Conservation (phyloP, 2,797 vertebrate species). For the Phyllotis vaccarum region DNA sequence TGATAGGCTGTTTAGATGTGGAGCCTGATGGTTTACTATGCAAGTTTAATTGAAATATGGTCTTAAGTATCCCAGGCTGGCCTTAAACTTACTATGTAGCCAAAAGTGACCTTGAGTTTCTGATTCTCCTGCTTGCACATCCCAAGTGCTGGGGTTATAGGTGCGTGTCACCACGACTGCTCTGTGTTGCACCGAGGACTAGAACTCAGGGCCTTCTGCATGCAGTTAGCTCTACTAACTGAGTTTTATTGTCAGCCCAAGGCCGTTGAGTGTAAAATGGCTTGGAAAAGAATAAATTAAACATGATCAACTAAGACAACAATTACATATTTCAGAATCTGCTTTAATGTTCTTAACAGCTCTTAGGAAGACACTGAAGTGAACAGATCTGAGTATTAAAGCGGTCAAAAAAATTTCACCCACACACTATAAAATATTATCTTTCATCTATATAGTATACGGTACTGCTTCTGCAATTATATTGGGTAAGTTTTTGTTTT, state of each 20-base stretch:
- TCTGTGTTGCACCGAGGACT: not conserved
- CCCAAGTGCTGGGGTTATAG: not conserved
- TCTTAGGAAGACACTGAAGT: slow-evolving; percentile 64
- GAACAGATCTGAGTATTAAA: slow-evolving; percentile 66
- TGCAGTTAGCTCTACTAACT: not conserved
- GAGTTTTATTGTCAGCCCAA: not conserved
- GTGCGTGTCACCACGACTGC: too few relatives aligned
- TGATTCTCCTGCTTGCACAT: not conserved
- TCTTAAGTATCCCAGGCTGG: not conserved
- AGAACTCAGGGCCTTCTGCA: not conserved
- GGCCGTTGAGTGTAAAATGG: slow-evolving; percentile 1
- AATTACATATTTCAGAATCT: slow-evolving; percentile 74
- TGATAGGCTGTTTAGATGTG: not conserved
- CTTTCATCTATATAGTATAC: slow-evolving; percentile 40
- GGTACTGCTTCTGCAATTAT: slow-evolving; percentile 48
- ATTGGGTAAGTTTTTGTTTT: slow-evolving; percentile 20
- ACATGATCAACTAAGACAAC: slow-evolving; percentile 53
- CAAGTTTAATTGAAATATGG: not conserved
- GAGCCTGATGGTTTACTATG: not conserved
- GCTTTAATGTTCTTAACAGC: slow-evolving; percentile 68
- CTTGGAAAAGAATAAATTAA: slow-evolving; percentile 63
- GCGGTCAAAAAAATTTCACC: slow-evolving; percentile 55
- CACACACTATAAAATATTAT: slow-evolving; percentile 67
- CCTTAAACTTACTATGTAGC: not conserved
- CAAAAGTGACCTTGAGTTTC: not conserved